Evolutionary conservation across 2,113 vertebrate species (phyloP).

Genomic region (Caretta caretta): DNA sequence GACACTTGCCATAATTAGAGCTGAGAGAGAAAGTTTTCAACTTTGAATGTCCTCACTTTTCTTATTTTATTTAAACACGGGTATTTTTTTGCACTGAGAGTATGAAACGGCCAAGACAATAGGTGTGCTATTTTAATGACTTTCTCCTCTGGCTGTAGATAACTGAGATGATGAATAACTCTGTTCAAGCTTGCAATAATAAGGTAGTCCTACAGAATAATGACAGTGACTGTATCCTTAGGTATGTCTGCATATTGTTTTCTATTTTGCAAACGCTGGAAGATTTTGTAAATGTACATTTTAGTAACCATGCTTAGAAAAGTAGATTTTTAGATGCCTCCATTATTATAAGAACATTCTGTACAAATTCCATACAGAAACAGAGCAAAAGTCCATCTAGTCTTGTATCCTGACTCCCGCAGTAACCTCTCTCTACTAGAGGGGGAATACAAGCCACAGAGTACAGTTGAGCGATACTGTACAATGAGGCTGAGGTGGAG

Average conservation of each 20-base stretch:
- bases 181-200: neutral
- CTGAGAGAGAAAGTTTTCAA: neutral
- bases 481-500: neutral
- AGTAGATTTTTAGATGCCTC: rapidly evolving
- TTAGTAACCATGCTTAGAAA: neutral
- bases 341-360: neutral
- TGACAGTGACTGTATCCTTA: neutral
- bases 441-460: neutral
- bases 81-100: neutral
- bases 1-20: neutral
- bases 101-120: neutral
- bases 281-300: neutral
- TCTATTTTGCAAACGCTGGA: neutral
- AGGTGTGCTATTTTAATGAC: neutral
- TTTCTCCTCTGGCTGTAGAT: neutral
- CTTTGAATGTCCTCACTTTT: neutral
- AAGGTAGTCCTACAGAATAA: neutral
- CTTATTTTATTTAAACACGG: neutral
- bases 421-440: neutral
- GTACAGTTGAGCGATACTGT: rapidly evolving
- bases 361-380: neutral
- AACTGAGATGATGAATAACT: slow-evolving; percentile 13
- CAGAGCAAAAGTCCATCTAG: neutral
- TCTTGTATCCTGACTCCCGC: too few relatives aligned
- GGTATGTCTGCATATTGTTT: neutral